Evolutionary conservation across 2,797 vertebrate species (phyloP).

Genomic region (Centropyge bicolor): DNA sequence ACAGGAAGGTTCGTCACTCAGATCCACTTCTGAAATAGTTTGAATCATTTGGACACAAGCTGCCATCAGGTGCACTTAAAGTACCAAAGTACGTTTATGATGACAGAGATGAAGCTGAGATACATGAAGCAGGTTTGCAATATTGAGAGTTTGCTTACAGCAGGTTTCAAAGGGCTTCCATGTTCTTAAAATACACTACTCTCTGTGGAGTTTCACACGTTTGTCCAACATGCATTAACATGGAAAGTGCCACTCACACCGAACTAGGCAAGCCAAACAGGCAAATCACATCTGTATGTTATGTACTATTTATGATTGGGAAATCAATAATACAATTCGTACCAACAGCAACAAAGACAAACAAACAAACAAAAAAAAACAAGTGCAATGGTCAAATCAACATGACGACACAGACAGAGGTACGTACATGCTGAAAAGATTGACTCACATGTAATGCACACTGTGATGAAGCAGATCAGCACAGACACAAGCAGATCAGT

Average conservation of each 20-base stretch:
- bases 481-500: constrained; percentile 16
- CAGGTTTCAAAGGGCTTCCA: constrained; percentile 11
- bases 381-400: constrained; percentile 32
- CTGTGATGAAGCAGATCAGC: constrained; percentile 26
- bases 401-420: constrained; percentile 17
- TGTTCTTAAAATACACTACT: constrained; percentile 19
- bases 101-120: constrained; percentile 37
- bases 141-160: constrained; percentile 20
- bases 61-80: constrained; percentile 8
- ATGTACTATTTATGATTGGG: constrained; percentile 13
- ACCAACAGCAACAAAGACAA: background rate
- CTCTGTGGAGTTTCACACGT: constrained; percentile 27
- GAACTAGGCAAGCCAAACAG: constrained; percentile 24
- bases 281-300: constrained; percentile 24
- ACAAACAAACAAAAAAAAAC: background rate
- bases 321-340: constrained; percentile 25
- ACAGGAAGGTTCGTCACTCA: constrained; percentile 51
- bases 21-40: constrained; percentile 36
- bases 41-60: constrained; percentile 15
- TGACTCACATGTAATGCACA: constrained; percentile 28
- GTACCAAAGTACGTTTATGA: constrained; percentile 19
- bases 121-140: constrained; percentile 19
- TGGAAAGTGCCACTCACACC: constrained; percentile 2
- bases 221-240: constrained; percentile 28
- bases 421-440: background rate